Evolutionary conservation across 2,797 vertebrate genomes (phyloP).

Genomic region (Mycteria americana): DNA sequence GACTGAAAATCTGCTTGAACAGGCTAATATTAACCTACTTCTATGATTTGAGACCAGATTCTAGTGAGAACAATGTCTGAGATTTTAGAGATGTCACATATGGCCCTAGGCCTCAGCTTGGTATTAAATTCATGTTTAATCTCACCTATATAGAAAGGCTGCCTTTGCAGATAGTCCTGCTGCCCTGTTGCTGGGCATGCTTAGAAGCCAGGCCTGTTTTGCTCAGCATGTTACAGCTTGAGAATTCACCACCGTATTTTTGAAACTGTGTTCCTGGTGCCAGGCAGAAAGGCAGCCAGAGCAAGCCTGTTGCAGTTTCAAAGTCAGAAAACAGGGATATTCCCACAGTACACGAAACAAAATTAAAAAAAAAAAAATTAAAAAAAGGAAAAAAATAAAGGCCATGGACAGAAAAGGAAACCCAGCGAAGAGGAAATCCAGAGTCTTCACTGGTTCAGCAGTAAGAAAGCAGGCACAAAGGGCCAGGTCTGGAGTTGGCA

Average conservation of each 20-base stretch:
- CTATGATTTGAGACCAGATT: neutral
- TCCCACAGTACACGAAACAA: neutral
- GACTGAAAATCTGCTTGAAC: constrained; percentile 4
- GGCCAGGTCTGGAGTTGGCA: neutral
- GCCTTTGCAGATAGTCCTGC: neutral
- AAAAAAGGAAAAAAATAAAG: too few species aligned
- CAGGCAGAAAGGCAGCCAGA: neutral
- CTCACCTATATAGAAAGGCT: neutral
- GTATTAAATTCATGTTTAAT: neutral
- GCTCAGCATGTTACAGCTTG: neutral
- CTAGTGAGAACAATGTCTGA: constrained; percentile 6
- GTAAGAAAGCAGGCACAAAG: neutral
- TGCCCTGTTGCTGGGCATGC: neutral
- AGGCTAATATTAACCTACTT: neutral
- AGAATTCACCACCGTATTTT: accelerated
- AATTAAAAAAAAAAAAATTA: neutral
- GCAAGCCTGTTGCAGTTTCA: neutral
- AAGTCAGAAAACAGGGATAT: neutral
- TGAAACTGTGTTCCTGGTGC: neutral
- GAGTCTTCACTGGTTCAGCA: neutral
- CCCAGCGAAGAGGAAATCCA: neutral
- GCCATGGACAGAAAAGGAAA: neutral
- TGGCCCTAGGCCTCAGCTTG: neutral
- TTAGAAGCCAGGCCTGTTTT: neutral
- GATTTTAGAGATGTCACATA: neutral